Evolutionary conservation across 2,797 vertebrate species (phyloP), one percentile per base, ranked within the genome.

Genomic region (Xenentodon cancila): DNA sequence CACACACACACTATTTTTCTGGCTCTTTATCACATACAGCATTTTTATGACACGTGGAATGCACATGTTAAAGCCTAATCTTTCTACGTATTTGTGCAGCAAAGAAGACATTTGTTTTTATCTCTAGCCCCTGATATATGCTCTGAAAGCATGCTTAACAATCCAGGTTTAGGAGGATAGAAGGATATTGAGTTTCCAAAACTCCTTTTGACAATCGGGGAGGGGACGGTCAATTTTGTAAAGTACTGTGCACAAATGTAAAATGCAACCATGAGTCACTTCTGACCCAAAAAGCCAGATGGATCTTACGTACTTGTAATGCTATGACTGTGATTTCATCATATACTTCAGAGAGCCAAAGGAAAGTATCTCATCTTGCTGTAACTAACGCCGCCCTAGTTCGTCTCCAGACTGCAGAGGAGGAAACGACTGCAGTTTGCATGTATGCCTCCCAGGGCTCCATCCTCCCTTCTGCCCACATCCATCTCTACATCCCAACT

Each of bases 261-360:
- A 61, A 53, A 50, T 59, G 18, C 47, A 48, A 7, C 48, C 34
- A 27, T 0, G 17, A 53, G 15, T 61, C 30, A 46, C 60, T 34
- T 67, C 30, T 71, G 51, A 75, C 48, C 62, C 43, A 42, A 11
- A 16, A 55, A 48, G 25, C 56, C 65, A 75, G 69, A 57, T 74
- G 71, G 66, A 52, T 59, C 17, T 53, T 40, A 3, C 63, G 68
- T 55, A 15, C 30, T 46, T 70, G 37, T 18, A 30, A 20, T 18
- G 50, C 60, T 71, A 37, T 21, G 63, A 25, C 20, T 42, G 34
- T 4, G 59, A 62, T 79, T 80, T 77, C 80, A 49, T 86, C 74
- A 77, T 16, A 40, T 22, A 25, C 63, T 34, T 53, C 25, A 6
- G 54, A 46, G 55, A 67, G 67, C 63, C 61, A 68, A 72, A 56